These are phyloP conservation scores for Chirona hameri DNA, from an alignment of 2,888 invertebrate species.

Conservation along the genomic window DNA sequence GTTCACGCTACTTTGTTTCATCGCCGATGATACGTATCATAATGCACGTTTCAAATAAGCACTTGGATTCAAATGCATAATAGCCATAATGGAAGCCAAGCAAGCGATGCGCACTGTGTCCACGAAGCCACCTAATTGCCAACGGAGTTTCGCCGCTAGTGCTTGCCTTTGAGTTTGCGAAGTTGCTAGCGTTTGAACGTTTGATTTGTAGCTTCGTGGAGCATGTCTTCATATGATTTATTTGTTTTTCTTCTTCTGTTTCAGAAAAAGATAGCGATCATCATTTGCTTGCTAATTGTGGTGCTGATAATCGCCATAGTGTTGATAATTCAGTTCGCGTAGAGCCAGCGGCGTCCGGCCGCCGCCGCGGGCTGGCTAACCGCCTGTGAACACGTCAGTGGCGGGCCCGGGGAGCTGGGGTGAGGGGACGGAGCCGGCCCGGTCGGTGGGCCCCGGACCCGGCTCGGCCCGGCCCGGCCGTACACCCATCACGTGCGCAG, in stretches of 20 bases:
- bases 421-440: too few relatives aligned
- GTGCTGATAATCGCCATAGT: slow-evolving; percentile 72
- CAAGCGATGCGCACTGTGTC: too few relatives aligned
- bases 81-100: too few relatives aligned
- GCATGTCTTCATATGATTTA: neutral
- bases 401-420: neutral
- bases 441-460: too few relatives aligned
- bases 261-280: slow-evolving; percentile 85
- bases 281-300: slow-evolving; percentile 75
- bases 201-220: neutral
- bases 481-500: too few relatives aligned
- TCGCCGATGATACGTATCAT: too few relatives aligned
- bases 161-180: neutral
- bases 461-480: too few relatives aligned
- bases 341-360: slow-evolving; percentile 13
- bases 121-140: too few relatives aligned
- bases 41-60: too few relatives aligned
- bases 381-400: neutral
- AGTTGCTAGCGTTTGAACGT: neutral
- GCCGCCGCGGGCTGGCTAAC: neutral
- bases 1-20: too few relatives aligned
- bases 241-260: slow-evolving; percentile 49
- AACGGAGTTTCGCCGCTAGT: neutral
- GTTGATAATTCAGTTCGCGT: slow-evolving; percentile 49
- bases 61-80: too few relatives aligned